Percentiles rank a stretch among this genome's conserved stretches.
phyloP scores from a whole-genome alignment of 2,113 vertebrate genomes.

The Ahaetulla prasina region DNA sequence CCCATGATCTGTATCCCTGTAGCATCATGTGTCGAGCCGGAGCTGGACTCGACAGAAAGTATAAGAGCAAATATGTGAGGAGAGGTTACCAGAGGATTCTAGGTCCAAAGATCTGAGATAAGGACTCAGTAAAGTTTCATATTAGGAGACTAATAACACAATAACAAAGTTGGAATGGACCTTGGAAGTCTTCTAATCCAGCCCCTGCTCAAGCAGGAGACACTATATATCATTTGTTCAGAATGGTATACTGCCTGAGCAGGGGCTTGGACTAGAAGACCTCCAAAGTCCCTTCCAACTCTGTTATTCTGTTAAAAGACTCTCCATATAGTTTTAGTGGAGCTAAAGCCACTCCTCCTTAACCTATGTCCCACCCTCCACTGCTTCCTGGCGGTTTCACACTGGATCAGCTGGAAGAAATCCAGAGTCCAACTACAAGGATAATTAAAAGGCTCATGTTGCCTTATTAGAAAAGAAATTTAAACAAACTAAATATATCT shows the following conservation, averaged over 20 bases:
- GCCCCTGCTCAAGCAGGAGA: neutral
- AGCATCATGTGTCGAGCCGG: no score
- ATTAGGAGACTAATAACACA: neutral
- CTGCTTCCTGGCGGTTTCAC: slow-evolving; percentile 14
- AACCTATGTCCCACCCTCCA: neutral
- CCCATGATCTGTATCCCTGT: no score
- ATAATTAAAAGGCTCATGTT: slow-evolving; percentile 62
- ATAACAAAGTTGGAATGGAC: neutral
- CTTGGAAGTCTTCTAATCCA: neutral
- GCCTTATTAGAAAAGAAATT: slow-evolving; percentile 59
- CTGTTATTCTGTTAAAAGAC: neutral
- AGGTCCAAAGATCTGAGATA: neutral
- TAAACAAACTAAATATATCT: slow-evolving; percentile 63
- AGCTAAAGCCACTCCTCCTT: slow-evolving; percentile 21
- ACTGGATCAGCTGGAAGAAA: slow-evolving; percentile 51
- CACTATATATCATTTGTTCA: neutral
- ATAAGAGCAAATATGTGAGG: neutral
- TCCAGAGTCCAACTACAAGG: slow-evolving; percentile 42
- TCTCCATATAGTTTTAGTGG: neutral
- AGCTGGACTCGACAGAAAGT: no score
- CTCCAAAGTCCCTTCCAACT: neutral
- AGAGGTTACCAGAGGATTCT: neutral
- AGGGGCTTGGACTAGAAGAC: neutral
- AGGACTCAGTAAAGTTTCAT: neutral
- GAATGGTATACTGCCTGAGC: neutral